Evolutionary conservation across 2,797 vertebrate species (phyloP).

Genomic region (Bradypodion ventrale): DNA sequence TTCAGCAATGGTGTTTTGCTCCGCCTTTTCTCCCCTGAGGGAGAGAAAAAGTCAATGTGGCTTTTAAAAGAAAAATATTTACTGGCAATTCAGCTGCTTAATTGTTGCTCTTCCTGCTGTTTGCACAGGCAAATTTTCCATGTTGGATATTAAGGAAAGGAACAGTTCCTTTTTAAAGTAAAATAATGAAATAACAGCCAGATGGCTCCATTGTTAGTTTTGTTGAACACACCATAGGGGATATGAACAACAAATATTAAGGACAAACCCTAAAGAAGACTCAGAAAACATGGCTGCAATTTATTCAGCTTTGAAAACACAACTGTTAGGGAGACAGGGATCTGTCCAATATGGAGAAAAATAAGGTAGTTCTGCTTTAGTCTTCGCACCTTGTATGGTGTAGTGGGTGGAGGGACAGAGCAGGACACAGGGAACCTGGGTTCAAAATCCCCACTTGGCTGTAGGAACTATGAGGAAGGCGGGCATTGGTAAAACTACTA

Average conservation of each 20-base stretch:
- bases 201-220: conserved; percentile 42
- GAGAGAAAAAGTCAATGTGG: neutral
- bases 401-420: no score
- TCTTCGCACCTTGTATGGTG: no score
- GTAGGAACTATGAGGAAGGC: no score
- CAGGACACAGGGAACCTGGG: no score
- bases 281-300: conserved; percentile 34
- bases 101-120: conserved; percentile 42
- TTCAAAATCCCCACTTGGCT: no score
- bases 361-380: no score
- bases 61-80: conserved; percentile 47
- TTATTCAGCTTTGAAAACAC: conserved; percentile 17
- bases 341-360: no score
- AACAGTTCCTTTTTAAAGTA: conserved; percentile 10
- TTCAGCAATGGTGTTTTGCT: conserved; percentile 3
- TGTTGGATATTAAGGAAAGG: conserved; percentile 19
- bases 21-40: neutral
- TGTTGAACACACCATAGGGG: conserved; percentile 51
- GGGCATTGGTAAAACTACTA: no score
- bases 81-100: conserved; percentile 35
- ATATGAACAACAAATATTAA: conserved; percentile 45
- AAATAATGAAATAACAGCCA: conserved; percentile 36
- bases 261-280: conserved; percentile 33
- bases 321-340: neutral
- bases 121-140: conserved; percentile 37